Percentiles rank a stretch among this genome's conserved stretches.
Conservation (phyloP, 2,113 vertebrate species). For the Pyxicephalus adspersus region DNA sequence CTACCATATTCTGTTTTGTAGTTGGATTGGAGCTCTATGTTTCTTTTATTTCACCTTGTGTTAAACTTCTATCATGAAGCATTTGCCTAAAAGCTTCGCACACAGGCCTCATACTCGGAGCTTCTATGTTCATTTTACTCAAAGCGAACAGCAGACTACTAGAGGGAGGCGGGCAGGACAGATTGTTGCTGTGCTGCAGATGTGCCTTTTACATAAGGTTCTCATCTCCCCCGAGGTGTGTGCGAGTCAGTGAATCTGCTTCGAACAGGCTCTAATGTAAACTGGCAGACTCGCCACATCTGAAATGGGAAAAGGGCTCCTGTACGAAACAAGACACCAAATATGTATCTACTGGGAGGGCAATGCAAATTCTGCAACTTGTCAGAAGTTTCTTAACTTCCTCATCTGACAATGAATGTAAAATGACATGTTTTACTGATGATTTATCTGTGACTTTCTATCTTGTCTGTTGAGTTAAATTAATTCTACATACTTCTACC, state of each 20-base stretch:
- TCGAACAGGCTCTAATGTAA: conserved; percentile 61
- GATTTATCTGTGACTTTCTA: too few species aligned
- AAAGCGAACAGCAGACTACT: neutral
- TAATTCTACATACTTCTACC: too few species aligned
- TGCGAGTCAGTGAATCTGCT: conserved; percentile 63
- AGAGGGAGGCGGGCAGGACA: conserved; percentile 62
- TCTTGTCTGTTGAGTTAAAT: too few species aligned
- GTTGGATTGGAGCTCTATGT: too few species aligned
- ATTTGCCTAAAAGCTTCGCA: neutral
- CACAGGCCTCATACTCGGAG: neutral
- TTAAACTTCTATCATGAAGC: too few species aligned
- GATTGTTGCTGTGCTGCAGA: conserved; percentile 69
- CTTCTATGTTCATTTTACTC: fast-evolving
- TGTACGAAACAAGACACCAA: conserved; percentile 9
- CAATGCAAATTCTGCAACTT: too few species aligned
- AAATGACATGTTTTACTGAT: too few species aligned
- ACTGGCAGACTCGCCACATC: conserved; percentile 56
- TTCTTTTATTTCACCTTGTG: too few species aligned
- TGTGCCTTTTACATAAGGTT: conserved; percentile 72
- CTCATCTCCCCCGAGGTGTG: conserved; percentile 65
- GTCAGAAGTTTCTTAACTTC: too few species aligned
- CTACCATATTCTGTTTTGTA: too few species aligned
- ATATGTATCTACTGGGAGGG: neutral
- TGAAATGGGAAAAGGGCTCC: conserved; percentile 18
- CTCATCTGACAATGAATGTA: too few species aligned